These are phyloP conservation scores for Sinonovacula constricta DNA, from an alignment of 1,140 invertebrate species.

Conservation along the genomic window DNA sequence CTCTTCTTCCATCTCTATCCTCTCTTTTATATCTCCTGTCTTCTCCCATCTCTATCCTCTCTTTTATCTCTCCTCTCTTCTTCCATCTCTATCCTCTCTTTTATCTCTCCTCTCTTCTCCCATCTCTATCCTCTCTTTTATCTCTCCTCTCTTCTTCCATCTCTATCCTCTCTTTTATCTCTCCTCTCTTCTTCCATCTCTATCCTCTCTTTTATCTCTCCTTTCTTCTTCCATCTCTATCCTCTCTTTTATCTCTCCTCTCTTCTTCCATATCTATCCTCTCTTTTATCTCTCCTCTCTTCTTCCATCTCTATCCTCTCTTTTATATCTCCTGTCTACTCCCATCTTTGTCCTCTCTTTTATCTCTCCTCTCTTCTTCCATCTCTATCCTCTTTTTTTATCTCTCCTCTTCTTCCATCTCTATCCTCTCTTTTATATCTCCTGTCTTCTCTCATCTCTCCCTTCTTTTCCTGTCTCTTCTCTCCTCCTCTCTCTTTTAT, in stretches of 20 bases:
- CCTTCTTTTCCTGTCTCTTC: not conserved
- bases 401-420: not conserved
- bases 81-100: not conserved
- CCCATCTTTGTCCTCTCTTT: not conserved
- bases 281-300: not conserved
- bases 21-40: constrained; percentile 67
- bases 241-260: constrained; percentile 14
- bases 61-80: constrained; percentile 29
- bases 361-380: not conserved
- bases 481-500: not conserved
- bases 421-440: not conserved
- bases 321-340: not conserved
- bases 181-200: constrained; percentile 8
- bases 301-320: not conserved
- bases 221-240: not conserved
- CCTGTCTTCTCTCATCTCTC: not conserved
- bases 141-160: constrained; percentile 34
- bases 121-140: not conserved
- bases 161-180: constrained; percentile 49
- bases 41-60: not conserved
- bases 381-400: not conserved
- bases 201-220: not conserved
- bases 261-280: not conserved
- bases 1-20: no score
- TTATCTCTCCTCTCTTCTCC: not conserved